Evolutionary conservation across 1,140 invertebrate species (phyloP).

Genomic region (Copidosoma floridanum): DNA sequence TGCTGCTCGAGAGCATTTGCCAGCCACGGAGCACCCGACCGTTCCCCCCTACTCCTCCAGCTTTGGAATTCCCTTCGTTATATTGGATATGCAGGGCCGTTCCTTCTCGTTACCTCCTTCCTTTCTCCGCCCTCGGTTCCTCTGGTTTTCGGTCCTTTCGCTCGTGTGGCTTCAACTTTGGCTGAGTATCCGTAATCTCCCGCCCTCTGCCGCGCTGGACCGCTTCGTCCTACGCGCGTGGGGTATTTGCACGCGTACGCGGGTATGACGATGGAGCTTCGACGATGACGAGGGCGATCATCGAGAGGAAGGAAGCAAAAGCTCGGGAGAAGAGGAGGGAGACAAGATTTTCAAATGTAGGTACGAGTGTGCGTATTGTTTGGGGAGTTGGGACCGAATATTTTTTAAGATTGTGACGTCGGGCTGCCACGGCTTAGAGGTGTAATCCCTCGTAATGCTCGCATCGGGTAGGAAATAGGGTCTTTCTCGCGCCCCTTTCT

Average conservation of each 20-base stretch:
- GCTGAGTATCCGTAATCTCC: constrained; percentile 4
- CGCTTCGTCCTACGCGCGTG: neutral
- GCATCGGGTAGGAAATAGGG: neutral
- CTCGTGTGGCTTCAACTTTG: constrained; percentile 19
- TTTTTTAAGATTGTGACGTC: constrained; percentile 57
- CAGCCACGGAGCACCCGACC: too few species aligned
- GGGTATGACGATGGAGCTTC: too few species aligned
- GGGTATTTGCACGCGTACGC: neutral
- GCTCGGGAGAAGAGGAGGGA: constrained; percentile 9
- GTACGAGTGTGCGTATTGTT: too few species aligned
- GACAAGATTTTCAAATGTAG: too few species aligned
- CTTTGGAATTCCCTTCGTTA: too few species aligned
- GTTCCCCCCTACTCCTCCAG: too few species aligned
- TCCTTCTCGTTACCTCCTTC: neutral
- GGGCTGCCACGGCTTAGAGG: constrained; percentile 49
- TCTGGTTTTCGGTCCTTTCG: constrained; percentile 23
- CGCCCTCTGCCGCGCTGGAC: neutral
- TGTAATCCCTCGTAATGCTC: constrained; percentile 55
- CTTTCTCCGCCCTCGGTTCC: constrained; percentile 18
- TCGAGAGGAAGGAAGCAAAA: constrained; percentile 1
- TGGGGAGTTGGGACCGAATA: constrained; percentile 30
- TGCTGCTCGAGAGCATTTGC: constrained; percentile 32
- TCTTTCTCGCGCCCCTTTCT: constrained; percentile 28
- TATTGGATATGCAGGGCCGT: neutral
- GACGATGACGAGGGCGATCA: too few species aligned